Base-by-base conservation (phyloP, 2,797 vertebrate species). In the Salarias fasciatus region DNA sequence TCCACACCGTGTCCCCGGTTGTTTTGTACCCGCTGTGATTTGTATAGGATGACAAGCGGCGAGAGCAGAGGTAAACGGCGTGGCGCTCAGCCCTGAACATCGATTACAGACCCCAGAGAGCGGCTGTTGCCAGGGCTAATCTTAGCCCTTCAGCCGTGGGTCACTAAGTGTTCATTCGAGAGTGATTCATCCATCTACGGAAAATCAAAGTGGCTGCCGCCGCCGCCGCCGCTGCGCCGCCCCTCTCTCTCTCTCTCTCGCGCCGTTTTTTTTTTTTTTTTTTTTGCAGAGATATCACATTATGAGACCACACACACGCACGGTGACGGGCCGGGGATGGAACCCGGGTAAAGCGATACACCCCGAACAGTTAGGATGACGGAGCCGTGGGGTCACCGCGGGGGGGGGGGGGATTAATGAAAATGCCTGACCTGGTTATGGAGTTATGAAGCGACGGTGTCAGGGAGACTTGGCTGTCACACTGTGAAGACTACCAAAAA, bases 91-190 rank as follows among this genome's bases (percentile, higher is more conserved):
- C 38, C 51, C 35, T 59, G 52, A 36, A 50, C 45, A 72, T 83
- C 4, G 63, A 86, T 87, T 58, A 58, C 12, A 53, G 44, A 63
- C 65, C 75, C 53, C 37, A 50, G 59, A 69, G 67, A 62, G 33
- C 48, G 12, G 33, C 4, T 36, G 77, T 78, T 81, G 58, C 82
- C 50, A 68, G 29, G 69, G 70, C 50, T 53, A 75, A 65, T 75
- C 75, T 74, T 68, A 75, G 75, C 54, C 65, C 78, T 64, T 53
- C 63, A 80, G 59, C 72, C 56, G 51, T 14, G 46, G 75, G 75
- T 84, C 72, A 82, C 68, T 78, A 82, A 86, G 75, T 86, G 75
- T 79, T 73, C 65, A 67, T 64, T 44, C 24, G n/a, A 59, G 46
- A 74, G 72, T 77, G 83, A 88, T 56, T 85, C 76, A 80, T 72